Percentiles rank a stretch among this genome's conserved stretches.
These are phyloP conservation scores for Poicephalus meyeri DNA, from an alignment of 2,113 vertebrate genomes.

Conservation along the genomic window DNA sequence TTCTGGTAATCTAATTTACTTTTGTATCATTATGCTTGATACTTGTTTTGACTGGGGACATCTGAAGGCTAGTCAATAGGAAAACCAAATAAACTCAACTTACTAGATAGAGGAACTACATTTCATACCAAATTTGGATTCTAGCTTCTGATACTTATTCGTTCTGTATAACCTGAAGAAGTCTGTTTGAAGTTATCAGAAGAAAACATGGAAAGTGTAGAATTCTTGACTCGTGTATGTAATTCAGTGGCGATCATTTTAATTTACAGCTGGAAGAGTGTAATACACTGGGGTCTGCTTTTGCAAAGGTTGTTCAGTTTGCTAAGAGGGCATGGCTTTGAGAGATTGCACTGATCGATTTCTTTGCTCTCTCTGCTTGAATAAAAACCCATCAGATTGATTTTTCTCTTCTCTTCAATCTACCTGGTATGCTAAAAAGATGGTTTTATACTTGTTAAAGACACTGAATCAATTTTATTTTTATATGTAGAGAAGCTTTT, in stretches of 20 bases:
- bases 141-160: background rate
- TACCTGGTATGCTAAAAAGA: background rate
- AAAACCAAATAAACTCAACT: background rate
- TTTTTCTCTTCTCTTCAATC: background rate
- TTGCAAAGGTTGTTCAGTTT: background rate
- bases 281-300: background rate
- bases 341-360: background rate
- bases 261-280: background rate
- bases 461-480: constrained; percentile 1
- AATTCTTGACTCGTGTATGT: background rate
- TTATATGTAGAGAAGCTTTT: background rate
- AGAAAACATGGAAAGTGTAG: background rate
- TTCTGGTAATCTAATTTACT: background rate
- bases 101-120: background rate
- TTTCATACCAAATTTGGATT: background rate
- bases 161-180: background rate
- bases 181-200: background rate
- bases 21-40: background rate
- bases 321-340: background rate
- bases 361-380: background rate
- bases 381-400: background rate
- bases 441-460: background rate
- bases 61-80: background rate
- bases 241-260: background rate
- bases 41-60: background rate